A percentile compares a stretch with the other conserved stretches of the same genome.
phyloP scores from a whole-genome alignment of 2,888 invertebrate species.

The Andrena praecox region DNA sequence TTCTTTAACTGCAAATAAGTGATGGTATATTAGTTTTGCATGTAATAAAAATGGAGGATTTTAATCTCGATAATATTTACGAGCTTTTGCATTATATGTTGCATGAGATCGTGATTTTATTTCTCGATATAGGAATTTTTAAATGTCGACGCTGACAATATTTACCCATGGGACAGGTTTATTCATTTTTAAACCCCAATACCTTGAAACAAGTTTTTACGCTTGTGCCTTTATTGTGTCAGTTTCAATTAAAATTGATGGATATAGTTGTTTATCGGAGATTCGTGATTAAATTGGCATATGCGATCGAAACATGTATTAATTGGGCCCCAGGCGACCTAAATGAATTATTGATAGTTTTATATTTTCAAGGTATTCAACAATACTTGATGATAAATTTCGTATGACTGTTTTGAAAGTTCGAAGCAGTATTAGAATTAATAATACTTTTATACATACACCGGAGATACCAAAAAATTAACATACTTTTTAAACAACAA shows the following conservation, averaged over 20 bases:
- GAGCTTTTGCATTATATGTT: too few species aligned
- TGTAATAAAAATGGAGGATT: too few species aligned
- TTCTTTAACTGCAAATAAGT: too few species aligned
- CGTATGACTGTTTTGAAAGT: background rate
- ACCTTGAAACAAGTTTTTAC: background rate
- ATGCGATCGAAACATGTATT: background rate
- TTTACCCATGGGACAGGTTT: background rate
- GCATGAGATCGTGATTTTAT: background rate
- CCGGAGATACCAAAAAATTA: background rate
- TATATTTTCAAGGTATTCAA: background rate
- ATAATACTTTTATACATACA: background rate
- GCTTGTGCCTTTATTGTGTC: background rate
- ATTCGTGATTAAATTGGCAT: constrained; percentile 2
- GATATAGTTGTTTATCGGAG: background rate
- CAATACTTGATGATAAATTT: background rate
- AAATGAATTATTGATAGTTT: background rate
- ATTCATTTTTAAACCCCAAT: constrained; percentile 7
- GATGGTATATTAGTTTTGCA: too few species aligned
- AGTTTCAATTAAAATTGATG: background rate
- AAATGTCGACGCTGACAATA: background rate
- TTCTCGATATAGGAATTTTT: background rate
- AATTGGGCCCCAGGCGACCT: background rate
- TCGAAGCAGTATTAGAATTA: background rate
- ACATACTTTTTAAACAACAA: too few species aligned
- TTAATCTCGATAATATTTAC: too few species aligned